Evolutionary conservation across 2,113 vertebrate species (phyloP).

Genomic region (Lagopus leucura): DNA sequence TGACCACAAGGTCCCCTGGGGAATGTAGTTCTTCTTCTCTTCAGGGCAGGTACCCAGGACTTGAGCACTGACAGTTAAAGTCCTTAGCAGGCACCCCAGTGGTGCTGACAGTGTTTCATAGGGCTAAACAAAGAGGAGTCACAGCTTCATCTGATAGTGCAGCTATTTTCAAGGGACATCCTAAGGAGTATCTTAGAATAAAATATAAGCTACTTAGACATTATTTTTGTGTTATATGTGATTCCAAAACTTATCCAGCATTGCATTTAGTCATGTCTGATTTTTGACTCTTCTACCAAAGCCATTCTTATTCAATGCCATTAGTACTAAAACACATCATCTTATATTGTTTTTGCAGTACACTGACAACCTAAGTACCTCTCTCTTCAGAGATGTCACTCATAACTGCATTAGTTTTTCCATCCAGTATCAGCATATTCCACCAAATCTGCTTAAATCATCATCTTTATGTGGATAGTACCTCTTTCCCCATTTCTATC

Average conservation of each 20-base stretch:
- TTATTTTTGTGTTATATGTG: neutral
- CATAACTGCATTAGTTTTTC: neutral
- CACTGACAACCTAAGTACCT: neutral
- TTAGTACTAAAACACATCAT: no score
- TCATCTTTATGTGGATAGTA: neutral
- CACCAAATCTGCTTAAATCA: constrained; percentile 8
- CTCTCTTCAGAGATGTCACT: neutral
- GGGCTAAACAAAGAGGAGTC: neutral
- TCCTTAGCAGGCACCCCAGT: fast-evolving
- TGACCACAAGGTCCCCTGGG: no score
- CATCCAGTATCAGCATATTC: neutral
- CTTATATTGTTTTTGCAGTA: neutral
- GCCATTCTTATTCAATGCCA: neutral
- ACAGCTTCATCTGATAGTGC: neutral
- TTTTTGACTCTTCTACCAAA: neutral
- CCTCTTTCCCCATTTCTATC: neutral
- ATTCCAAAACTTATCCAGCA: neutral
- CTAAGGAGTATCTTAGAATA: neutral
- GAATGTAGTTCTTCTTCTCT: no score
- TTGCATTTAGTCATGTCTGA: neutral
- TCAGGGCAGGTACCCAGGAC: no score
- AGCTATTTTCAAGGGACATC: neutral
- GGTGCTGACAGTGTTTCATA: neutral
- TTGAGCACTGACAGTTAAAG: no score
- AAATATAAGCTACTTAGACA: neutral